Evolutionary conservation across 1,140 invertebrate genomes (phyloP).

Genomic region (Cotesia vestalis): DNA sequence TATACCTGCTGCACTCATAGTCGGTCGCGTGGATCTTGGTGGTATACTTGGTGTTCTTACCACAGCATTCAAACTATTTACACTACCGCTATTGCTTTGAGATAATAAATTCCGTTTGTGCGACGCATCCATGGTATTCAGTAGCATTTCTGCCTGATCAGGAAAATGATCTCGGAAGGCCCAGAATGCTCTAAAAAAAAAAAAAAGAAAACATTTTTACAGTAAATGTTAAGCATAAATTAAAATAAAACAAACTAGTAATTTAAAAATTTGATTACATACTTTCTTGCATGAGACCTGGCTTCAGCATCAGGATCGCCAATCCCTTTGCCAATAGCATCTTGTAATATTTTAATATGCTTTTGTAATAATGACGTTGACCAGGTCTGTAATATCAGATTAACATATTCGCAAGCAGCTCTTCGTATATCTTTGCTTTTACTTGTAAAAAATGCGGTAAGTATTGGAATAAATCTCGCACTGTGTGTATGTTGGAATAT

Average conservation of each 20-base stretch:
- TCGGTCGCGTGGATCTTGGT: conserved; percentile 57
- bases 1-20: conserved; percentile 59
- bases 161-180: conserved; percentile 91
- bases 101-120: conserved; percentile 83
- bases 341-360: conserved; percentile 80
- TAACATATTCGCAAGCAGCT: conserved; percentile 84
- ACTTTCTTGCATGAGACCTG: conserved; percentile 78
- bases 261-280: conserved; percentile 44
- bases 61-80: conserved; percentile 65
- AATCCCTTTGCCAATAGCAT: conserved; percentile 88
- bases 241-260: neutral
- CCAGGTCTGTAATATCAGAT: conserved; percentile 87
- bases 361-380: conserved; percentile 82
- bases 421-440: conserved; percentile 94
- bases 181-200: conserved; percentile 82
- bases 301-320: conserved; percentile 93
- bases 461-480: conserved; percentile 84
- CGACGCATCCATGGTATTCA: conserved; percentile 82
- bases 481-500: conserved; percentile 89
- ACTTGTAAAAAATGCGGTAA: conserved; percentile 81
- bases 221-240: neutral
- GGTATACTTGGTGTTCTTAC: conserved; percentile 58
- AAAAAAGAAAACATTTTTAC: conserved; percentile 42
- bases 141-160: conserved; percentile 85
- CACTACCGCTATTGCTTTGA: conserved; percentile 65